A percentile compares a stretch with the other conserved stretches of the same genome.
phyloP scores from a whole-genome alignment of 2,797 vertebrate genomes.

The Crenichthys baileyi region DNA sequence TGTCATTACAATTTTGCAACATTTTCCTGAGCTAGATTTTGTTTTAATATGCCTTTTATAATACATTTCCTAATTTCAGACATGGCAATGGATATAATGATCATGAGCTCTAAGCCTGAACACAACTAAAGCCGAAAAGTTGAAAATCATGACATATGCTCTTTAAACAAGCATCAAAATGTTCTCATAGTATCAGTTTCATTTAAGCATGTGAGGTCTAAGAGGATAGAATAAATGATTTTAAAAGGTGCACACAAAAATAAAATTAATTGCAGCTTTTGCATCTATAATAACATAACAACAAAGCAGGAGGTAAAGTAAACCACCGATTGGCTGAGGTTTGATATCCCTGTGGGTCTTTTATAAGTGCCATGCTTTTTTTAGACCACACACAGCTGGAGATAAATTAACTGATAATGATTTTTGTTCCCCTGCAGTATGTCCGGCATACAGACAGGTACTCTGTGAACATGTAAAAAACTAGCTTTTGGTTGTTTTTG shows the following conservation, averaged over 20 bases:
- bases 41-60: no score
- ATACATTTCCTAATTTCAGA: neutral
- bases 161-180: neutral
- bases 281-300: neutral
- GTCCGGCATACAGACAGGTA: slow-evolving; percentile 27
- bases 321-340: neutral
- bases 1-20: no score
- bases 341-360: no score
- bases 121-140: neutral
- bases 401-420: slow-evolving; percentile 58
- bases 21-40: no score
- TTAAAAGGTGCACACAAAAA: neutral
- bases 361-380: neutral
- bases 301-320: slow-evolving; percentile 12
- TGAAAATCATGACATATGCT: neutral
- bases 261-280: neutral
- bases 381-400: slow-evolving; percentile 7
- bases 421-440: slow-evolving; percentile 30
- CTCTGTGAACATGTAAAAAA: slow-evolving; percentile 1
- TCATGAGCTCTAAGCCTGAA: neutral
- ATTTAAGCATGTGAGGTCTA: neutral
- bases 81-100: neutral
- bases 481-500: slow-evolving; percentile 34
- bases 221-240: neutral
- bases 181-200: slow-evolving; percentile 3